Evolutionary conservation across 1,140 invertebrate genomes (phyloP), one percentile per base, ranked within the genome.

Genomic region (Drosophila simulans): DNA sequence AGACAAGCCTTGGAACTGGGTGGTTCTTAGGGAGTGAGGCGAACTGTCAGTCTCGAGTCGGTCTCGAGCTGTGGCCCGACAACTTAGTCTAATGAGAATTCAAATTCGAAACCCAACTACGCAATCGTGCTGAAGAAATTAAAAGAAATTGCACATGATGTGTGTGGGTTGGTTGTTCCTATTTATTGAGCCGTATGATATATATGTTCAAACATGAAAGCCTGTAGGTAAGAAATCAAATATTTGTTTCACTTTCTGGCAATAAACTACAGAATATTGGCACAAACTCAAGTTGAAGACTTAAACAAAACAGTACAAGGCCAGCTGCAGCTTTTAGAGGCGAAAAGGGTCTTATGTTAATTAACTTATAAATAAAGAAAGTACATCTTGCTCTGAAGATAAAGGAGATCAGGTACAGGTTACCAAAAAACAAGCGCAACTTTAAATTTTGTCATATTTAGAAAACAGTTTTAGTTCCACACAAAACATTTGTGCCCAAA

Each of bases 1-100:
- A 76, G 70, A 59, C 75, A 42, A 48, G 51, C 66, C n/a, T 27
- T 54, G 58, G 11, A 35, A 12, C 4, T 17, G 52, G 27, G 10
- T n/a, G 27, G 25, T 10, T 34, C 12, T 31, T 11, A 10, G 22
- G 63, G 54, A 42, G 15, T 12, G 52, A 10, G 58, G 58, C 49
- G 46, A 56, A 51, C 73, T 84, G 80, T 80, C 64, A 84, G 59
- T 80, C 80, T 83, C 66, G 64, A 84, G 62, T 77, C 74, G 80
- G 66, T 88, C 80, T 88, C 78, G 73, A 77, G 77, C 69, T 85
- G 72, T 80, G 80, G 84, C 80, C 84, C 83, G 83, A 81, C 83
- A 88, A 89, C 83, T 88, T 88, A 88, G 83, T 88, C 83, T 88
- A 88, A 88, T 88, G 83, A 88, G 83, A 88, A 88, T 88, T 88